Percentiles rank a stretch among this genome's conserved stretches.
These are phyloP conservation scores for Hydrolagus affinis DNA, from an alignment of 2,113 vertebrate species.

Conservation along the genomic window DNA sequence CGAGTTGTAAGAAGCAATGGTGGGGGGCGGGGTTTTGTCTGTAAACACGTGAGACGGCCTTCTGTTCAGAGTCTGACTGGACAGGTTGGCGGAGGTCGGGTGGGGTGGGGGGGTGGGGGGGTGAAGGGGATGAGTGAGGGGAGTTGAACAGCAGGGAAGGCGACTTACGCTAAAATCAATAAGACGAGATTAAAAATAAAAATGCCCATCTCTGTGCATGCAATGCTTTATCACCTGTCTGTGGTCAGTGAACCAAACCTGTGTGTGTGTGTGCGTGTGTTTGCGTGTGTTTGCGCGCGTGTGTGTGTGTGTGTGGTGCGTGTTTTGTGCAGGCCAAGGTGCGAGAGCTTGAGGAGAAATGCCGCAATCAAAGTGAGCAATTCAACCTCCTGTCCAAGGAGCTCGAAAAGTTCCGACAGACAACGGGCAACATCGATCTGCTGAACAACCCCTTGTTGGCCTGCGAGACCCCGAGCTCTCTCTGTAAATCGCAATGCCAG, in stretches of 20 bases:
- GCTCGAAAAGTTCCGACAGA: conserved; percentile 80
- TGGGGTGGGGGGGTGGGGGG: too few relatives aligned
- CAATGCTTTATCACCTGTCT: not conserved
- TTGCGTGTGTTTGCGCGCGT: not conserved
- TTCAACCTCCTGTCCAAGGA: conserved; percentile 89
- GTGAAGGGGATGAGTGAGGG: too few relatives aligned
- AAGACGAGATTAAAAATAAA: not conserved
- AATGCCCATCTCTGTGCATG: not conserved
- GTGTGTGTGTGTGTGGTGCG: not conserved
- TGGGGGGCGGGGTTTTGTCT: not conserved
- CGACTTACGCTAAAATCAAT: not conserved
- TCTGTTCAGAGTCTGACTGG: not conserved
- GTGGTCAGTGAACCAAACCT: not conserved
- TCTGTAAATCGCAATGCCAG: conserved; percentile 67
- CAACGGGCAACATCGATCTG: conserved; percentile 78
- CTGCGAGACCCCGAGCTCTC: conserved; percentile 54
- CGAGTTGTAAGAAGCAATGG: not conserved
- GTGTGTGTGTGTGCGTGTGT: conserved; percentile 10
- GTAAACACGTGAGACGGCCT: not conserved
- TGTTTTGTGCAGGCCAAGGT: conserved; percentile 72
- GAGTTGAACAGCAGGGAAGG: not conserved
- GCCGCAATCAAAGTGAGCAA: conserved; percentile 85
- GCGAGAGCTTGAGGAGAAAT: conserved; percentile 90
- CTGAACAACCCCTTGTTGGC: conserved; percentile 55
- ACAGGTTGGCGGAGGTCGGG: too few relatives aligned